Base-by-base conservation (phyloP, 2,888 invertebrate species). In the Antheraea assamensis region DNA sequence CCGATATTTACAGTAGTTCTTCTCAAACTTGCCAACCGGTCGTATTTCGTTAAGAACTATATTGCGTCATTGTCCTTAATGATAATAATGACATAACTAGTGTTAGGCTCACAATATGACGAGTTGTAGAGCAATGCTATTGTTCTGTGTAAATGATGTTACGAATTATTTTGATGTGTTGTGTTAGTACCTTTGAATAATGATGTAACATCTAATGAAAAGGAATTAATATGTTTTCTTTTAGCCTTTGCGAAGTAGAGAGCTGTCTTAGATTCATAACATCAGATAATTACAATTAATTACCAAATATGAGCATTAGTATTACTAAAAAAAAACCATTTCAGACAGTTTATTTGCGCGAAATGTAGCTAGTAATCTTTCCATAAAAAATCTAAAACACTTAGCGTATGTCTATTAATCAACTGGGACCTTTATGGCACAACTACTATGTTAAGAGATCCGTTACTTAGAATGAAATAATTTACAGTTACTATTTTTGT, bases 41-140 rank as follows among this genome's bases (percentile, higher is more conserved):
- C 73, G 77, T 80, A 75, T 76, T 74, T 76, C 80, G 82, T 79
- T 80, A 78, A 81, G 80, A 80, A 79, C 77, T 75, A 73, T 72
- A 79, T 88, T 88, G 84, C 86, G 82, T 83, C 77, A 78, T 79
- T 80, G 83, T 81, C 86, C 79, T 81, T 83, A 84, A 81, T 84
- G 84, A 88, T 88, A 87, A 87, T 83, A 87, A 82, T 88, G 85
- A 87, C 84, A 89, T 88, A 85, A 88, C 79, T 81, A 47, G 21
- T 30, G 71, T 21, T 66, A 66, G 30, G 30, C 30, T 35, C 66
- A 66, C 5, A 21, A 66, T 66, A 31, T 66, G 31, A 42, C 35
- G 19, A 31, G 19, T 66, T 35, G 21, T 19, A 21, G 66, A 66
- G 31, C 21, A 31, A 31, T 66, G 66, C 31, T 66, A 66, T 66